Percentiles rank a stretch among this genome's conserved stretches.
These are phyloP conservation scores for Thomomys bottae DNA, from an alignment of 2,113 vertebrate genomes.

Conservation along the genomic window DNA sequence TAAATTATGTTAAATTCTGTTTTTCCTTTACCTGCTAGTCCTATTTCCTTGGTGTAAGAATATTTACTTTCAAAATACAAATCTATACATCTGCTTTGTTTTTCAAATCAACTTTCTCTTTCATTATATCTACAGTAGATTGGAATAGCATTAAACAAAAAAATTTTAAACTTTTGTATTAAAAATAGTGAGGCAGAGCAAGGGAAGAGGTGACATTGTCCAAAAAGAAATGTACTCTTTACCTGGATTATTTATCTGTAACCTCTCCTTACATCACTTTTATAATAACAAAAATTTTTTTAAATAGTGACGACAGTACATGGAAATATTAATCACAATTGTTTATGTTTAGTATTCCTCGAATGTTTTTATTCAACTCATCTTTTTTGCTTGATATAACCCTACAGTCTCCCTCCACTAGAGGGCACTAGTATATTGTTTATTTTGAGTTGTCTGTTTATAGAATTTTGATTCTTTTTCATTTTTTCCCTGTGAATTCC, in stretches of 20 bases:
- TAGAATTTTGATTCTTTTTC: slow-evolving; percentile 43
- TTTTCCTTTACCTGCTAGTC: slow-evolving; percentile 8
- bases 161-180: slow-evolving; percentile 29
- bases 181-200: slow-evolving; percentile 13
- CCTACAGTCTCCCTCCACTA: slow-evolving; percentile 55
- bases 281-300: too few relatives aligned
- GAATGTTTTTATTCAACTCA: neutral
- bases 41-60: slow-evolving; percentile 27
- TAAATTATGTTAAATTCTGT: slow-evolving; percentile 39
- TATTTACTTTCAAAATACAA: neutral
- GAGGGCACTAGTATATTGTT: slow-evolving; percentile 58
- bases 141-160: slow-evolving; percentile 8
- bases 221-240: too few relatives aligned
- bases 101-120: slow-evolving; percentile 49
- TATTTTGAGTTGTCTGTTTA: slow-evolving; percentile 53
- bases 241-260: too few relatives aligned
- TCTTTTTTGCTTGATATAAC: slow-evolving; percentile 6
- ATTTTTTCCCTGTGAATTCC: slow-evolving; percentile 17
- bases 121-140: slow-evolving; percentile 28
- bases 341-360: neutral
- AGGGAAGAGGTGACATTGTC: neutral
- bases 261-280: too few relatives aligned
- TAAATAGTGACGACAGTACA: neutral
- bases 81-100: slow-evolving; percentile 37
- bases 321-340: slow-evolving; percentile 51